A percentile compares a stretch with the other conserved stretches of the same genome.
Evolutionary conservation across 2,113 vertebrate genomes (phyloP).

Genomic region (Murina feae): DNA sequence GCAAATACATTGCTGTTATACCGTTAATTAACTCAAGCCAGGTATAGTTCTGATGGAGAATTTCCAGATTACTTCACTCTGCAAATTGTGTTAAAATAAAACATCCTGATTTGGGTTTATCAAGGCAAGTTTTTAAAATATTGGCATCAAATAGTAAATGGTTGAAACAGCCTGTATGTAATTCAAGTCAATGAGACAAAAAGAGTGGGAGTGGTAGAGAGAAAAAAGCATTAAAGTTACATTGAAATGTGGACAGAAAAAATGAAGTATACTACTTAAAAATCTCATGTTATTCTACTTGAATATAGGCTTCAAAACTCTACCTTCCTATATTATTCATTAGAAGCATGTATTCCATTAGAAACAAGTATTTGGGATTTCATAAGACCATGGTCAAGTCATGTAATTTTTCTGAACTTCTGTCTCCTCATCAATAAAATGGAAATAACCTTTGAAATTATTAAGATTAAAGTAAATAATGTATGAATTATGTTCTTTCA

Average conservation of each 20-base stretch:
- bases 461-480: neutral
- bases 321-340: neutral
- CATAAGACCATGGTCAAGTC: neutral
- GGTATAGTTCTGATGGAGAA: neutral
- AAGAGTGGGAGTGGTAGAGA: neutral
- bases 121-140: neutral
- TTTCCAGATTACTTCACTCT: neutral
- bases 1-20: neutral
- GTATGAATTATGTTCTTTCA: neutral
- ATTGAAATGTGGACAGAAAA: neutral
- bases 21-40: neutral
- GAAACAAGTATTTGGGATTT: neutral
- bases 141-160: neutral
- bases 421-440: constrained; percentile 3
- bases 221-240: neutral
- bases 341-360: neutral
- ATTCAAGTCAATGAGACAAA: neutral
- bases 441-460: neutral
- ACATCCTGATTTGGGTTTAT: neutral
- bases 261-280: neutral
- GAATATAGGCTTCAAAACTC: neutral
- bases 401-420: constrained; percentile 2
- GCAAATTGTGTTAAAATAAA: neutral
- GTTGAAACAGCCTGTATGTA: neutral
- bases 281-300: neutral